Evolutionary conservation across 2,888 invertebrate genomes (phyloP).

Genomic region (Agriopis marginaria): DNA sequence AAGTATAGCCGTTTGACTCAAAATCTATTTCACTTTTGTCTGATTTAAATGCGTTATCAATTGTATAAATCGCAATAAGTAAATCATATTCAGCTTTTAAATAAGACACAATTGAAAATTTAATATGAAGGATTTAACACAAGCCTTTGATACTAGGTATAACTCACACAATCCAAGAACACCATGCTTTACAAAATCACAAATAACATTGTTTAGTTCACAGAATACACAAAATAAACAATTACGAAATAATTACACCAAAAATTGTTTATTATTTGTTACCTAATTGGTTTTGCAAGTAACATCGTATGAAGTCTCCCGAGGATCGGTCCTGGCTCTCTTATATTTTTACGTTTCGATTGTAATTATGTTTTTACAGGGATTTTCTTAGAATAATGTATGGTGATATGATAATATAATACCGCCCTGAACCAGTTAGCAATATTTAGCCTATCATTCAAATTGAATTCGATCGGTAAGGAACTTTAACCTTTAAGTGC

Average conservation of each 20-base stretch:
- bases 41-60: conserved; percentile 7
- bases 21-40: not conserved
- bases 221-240: conserved; percentile 41
- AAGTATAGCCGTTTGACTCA: not conserved
- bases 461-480: conserved; percentile 2
- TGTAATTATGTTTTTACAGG: not conserved
- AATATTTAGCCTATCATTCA: too few relatives aligned
- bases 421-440: too few relatives aligned
- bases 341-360: conserved; percentile 33
- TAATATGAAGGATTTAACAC: conserved; percentile 20
- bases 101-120: not conserved
- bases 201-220: conserved; percentile 40
- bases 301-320: conserved; percentile 45
- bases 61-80: conserved; percentile 5
- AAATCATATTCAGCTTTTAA: conserved; percentile 4
- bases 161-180: conserved; percentile 36
- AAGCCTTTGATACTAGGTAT: conserved; percentile 38
- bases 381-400: not conserved
- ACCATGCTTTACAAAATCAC: conserved; percentile 50
- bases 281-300: conserved; percentile 41
- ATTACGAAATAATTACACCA: conserved; percentile 43
- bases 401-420: too few relatives aligned
- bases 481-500: not conserved
- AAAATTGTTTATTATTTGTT: conserved; percentile 39
- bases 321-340: conserved; percentile 53